Evolutionary conservation across 2,888 invertebrate species (phyloP).

Genomic region (Tenthredo scrophulariae): DNA sequence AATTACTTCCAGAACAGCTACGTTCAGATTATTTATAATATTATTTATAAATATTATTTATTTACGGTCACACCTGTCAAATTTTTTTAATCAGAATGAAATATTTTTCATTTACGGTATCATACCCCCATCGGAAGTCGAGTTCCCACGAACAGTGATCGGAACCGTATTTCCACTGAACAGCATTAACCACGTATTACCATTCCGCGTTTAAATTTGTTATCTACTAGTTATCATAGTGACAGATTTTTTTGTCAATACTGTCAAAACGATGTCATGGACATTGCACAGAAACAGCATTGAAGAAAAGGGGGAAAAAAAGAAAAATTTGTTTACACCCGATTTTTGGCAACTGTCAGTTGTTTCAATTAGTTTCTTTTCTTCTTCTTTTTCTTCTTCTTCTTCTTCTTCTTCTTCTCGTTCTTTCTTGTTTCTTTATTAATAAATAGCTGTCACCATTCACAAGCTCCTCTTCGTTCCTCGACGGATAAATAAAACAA

Average conservation of each 20-base stretch:
- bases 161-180: not conserved
- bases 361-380: not conserved
- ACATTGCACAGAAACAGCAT: not conserved
- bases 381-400: no score
- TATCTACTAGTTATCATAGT: not conserved
- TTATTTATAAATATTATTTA: not conserved
- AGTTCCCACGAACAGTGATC: not conserved
- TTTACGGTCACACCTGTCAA: slow-evolving; percentile 8
- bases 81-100: not conserved
- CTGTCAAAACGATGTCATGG: not conserved
- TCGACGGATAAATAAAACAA: not conserved
- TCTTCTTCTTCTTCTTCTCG: not conserved
- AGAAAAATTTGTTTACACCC: not conserved
- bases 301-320: not conserved
- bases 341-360: not conserved
- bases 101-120: not conserved
- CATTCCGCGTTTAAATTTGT: not conserved
- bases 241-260: not conserved
- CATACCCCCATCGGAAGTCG: not conserved
- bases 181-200: not conserved
- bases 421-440: not conserved
- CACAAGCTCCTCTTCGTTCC: not conserved
- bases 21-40: not conserved
- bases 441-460: slow-evolving; percentile 15
- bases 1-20: not conserved